A percentile compares a stretch with the other conserved stretches of the same genome.
phyloP scores from a whole-genome alignment of 2,797 vertebrate genomes.

The Cryptoblepharus egeriae region DNA sequence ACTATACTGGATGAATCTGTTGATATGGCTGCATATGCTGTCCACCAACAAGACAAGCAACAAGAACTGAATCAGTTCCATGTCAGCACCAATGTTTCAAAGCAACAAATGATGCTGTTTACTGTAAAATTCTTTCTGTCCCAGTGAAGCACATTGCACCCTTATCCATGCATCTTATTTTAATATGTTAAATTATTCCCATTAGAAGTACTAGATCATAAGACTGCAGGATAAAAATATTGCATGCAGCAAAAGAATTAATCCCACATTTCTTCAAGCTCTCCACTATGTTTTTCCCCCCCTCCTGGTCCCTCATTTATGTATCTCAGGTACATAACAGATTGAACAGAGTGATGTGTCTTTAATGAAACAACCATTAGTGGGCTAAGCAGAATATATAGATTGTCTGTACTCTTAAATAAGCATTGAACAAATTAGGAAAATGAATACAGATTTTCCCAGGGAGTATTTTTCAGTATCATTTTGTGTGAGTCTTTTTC shows the following conservation, averaged over 20 bases:
- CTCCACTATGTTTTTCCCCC: constrained; percentile 38
- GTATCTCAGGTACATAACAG: constrained; percentile 22
- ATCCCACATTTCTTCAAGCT: not conserved
- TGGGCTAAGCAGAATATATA: constrained; percentile 34
- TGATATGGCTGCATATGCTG: not conserved
- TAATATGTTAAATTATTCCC: constrained; percentile 36
- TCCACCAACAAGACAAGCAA: not conserved
- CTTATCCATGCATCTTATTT: constrained; percentile 4
- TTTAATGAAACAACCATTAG: constrained; percentile 53
- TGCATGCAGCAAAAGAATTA: not conserved
- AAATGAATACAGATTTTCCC: constrained; percentile 40
- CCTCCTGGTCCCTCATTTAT: constrained; percentile 37
- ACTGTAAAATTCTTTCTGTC: not conserved
- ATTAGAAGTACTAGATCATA: constrained; percentile 7
- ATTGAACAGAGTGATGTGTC: constrained; percentile 44
- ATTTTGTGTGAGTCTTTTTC: constrained; percentile 13
- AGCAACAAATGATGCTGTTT: constrained; percentile 1
- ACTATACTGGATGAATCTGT: constrained; percentile 1
- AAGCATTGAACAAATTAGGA: constrained; percentile 46
- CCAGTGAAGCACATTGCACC: not conserved
- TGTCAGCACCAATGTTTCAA: not conserved
- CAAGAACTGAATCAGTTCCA: not conserved
- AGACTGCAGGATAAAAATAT: constrained; percentile 40
- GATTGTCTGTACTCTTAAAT: constrained; percentile 62
- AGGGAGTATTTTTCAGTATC: constrained; percentile 40